phyloP scores from a whole-genome alignment of 2,888 invertebrate species.

The Aphelenchoides bicaudatus region DNA sequence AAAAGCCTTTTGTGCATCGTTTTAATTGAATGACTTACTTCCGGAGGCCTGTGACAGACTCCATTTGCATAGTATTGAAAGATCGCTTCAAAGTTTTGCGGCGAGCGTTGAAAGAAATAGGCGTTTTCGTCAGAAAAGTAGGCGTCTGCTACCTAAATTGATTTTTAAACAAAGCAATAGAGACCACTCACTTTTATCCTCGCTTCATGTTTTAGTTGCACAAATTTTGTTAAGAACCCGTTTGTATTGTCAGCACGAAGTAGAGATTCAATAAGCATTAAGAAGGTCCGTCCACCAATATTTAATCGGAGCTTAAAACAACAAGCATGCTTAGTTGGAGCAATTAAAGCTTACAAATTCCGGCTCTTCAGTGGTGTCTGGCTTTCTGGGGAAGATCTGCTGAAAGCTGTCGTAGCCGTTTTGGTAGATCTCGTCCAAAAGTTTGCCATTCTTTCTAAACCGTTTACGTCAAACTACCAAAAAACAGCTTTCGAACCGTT shows the following conservation, averaged over 20 bases:
- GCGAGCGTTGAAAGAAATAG: conserved; percentile 58
- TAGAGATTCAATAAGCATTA: conserved; percentile 53
- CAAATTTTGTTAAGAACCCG: conserved; percentile 55
- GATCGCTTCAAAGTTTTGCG: conserved; percentile 53
- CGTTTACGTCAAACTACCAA: no score
- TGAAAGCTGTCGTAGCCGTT: conserved; percentile 48
- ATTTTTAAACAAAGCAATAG: background rate
- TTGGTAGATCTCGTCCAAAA: conserved; percentile 53
- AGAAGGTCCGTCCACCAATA: conserved; percentile 54
- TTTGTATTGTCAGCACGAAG: conserved; percentile 50
- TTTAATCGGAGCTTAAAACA: conserved; percentile 52
- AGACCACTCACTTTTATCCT: conserved; percentile 43
- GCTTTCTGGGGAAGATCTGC: conserved; percentile 23
- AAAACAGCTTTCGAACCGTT: no score
- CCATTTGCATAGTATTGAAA: conserved; percentile 59
- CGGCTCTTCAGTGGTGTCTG: conserved; percentile 41
- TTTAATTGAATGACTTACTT: no score
- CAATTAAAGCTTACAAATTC: no score
- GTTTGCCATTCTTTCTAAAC: conserved; percentile 45
- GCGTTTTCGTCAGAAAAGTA: conserved; percentile 53
- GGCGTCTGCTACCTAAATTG: conserved; percentile 52
- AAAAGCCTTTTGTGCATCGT: no score
- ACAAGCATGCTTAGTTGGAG: no score
- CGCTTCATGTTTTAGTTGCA: conserved; percentile 54
- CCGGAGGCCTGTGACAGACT: conserved; percentile 57